Evolutionary conservation across 2,888 invertebrate species (phyloP).

Genomic region (Hypselothyrea guttata): DNA sequence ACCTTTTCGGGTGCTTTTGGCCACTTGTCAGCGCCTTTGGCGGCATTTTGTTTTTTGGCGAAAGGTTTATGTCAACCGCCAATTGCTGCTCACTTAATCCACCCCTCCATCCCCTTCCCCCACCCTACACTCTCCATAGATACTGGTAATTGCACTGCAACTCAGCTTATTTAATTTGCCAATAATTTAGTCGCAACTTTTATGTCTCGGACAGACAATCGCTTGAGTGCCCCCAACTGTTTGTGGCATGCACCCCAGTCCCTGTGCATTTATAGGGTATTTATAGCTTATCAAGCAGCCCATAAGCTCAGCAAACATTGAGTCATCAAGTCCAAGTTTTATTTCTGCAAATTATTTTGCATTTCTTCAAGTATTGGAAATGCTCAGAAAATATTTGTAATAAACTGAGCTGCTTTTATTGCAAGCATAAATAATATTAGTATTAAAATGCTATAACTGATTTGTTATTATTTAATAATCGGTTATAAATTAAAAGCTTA

Average conservation of each 20-base stretch:
- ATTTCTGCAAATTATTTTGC: slow-evolving; percentile 1
- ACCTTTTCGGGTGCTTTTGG: slow-evolving; percentile 60
- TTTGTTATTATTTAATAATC: no score
- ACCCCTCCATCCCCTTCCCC: not conserved
- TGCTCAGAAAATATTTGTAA: not conserved
- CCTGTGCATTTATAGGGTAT: slow-evolving; percentile 8
- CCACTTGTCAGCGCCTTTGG: slow-evolving; percentile 74
- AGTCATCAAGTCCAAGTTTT: not conserved
- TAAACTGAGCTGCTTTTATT: not conserved
- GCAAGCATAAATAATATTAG: no score
- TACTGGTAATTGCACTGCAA: slow-evolving; percentile 52
- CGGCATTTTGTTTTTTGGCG: slow-evolving; percentile 54
- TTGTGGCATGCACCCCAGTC: slow-evolving; percentile 3
- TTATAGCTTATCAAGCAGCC: slow-evolving; percentile 6
- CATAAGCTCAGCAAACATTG: not conserved
- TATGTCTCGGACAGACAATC: slow-evolving; percentile 13
- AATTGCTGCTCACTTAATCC: slow-evolving; percentile 10
- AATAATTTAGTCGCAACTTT: slow-evolving; percentile 58
- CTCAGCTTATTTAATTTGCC: slow-evolving; percentile 58
- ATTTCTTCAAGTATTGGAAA: slow-evolving; percentile 6
- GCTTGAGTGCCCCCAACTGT: slow-evolving; percentile 11
- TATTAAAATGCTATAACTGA: no score
- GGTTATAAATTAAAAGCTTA: no score
- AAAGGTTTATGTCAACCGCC: slow-evolving; percentile 76
- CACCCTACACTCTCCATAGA: slow-evolving; percentile 5